Percentiles rank a stretch among this genome's conserved stretches.
These are phyloP conservation scores for Trachymyrmex cornetzi DNA, from an alignment of 1,140 invertebrate species.

Conservation along the genomic window DNA sequence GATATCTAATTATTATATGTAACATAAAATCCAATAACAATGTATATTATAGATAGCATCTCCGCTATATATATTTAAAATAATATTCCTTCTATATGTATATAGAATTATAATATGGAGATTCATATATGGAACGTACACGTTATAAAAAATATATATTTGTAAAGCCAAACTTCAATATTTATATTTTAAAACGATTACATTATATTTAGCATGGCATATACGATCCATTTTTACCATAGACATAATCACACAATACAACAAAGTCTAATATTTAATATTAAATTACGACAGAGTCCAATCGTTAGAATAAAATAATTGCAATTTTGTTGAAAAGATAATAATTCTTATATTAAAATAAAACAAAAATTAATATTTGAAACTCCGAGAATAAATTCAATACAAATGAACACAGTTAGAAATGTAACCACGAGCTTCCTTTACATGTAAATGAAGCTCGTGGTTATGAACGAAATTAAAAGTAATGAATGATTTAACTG, in stretches of 20 bases:
- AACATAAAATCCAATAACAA: neutral
- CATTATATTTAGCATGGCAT: neutral
- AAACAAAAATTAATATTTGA: too few species aligned
- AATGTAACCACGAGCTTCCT: too few species aligned
- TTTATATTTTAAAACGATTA: slow-evolving; percentile 4
- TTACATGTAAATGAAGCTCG: too few species aligned
- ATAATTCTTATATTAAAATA: too few species aligned
- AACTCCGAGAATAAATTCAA: too few species aligned
- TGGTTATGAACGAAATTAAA: too few species aligned
- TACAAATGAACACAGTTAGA: too few species aligned
- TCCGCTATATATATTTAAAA: neutral
- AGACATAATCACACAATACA: neutral
- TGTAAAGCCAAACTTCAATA: neutral
- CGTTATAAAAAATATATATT: neutral
- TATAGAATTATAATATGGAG: neutral
- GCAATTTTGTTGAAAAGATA: neutral
- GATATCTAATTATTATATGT: slow-evolving; percentile 22
- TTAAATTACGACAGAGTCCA: neutral
- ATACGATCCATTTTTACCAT: neutral
- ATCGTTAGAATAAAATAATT: neutral
- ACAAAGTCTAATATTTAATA: neutral
- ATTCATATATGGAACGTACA: neutral
- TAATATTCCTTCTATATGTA: neutral
- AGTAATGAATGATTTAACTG: too few species aligned
- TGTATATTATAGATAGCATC: neutral